Evolutionary conservation across 1,140 invertebrate species (phyloP).

Genomic region (Ephestia elutella): DNA sequence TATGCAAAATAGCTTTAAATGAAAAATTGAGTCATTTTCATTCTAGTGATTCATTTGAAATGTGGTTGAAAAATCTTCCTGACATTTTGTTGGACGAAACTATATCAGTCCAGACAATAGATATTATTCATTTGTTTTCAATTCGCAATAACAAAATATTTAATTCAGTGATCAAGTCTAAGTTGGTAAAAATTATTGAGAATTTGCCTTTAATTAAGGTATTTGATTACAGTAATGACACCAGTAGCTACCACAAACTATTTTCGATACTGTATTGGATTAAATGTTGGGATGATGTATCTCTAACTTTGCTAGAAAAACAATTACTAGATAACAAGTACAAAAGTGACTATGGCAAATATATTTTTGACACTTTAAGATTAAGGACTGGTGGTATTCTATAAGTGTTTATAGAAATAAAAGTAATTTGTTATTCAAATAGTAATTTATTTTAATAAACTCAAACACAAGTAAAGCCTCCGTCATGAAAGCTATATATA

Average conservation of each 20-base stretch:
- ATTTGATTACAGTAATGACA: constrained; percentile 35
- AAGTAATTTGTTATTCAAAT: constrained; percentile 10
- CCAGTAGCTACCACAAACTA: constrained; percentile 48
- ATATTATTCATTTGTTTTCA: constrained; percentile 67
- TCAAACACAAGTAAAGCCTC: not conserved
- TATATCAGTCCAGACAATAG: constrained; percentile 54
- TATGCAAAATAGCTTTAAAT: constrained; percentile 67
- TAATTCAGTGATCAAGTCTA: constrained; percentile 52
- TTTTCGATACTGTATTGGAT: constrained; percentile 67
- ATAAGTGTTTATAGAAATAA: constrained; percentile 15
- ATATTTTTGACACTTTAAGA: constrained; percentile 56
- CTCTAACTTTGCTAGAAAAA: constrained; percentile 61
- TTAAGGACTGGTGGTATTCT: constrained; percentile 37
- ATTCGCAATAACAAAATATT: constrained; percentile 58
- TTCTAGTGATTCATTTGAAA: constrained; percentile 44
- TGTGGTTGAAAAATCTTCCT: constrained; percentile 66
- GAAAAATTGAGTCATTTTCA: constrained; percentile 58
- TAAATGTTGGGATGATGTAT: constrained; percentile 58
- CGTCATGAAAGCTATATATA: too few relatives aligned
- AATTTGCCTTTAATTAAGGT: constrained; percentile 65
- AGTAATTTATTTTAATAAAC: constrained; percentile 8
- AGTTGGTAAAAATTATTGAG: constrained; percentile 53
- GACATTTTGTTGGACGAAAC: constrained; percentile 60
- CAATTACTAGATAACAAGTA: constrained; percentile 58
- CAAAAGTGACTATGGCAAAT: constrained; percentile 46